Evolutionary conservation across 2,888 invertebrate species (phyloP).

Genomic region (Phoenoteleia sp.): DNA sequence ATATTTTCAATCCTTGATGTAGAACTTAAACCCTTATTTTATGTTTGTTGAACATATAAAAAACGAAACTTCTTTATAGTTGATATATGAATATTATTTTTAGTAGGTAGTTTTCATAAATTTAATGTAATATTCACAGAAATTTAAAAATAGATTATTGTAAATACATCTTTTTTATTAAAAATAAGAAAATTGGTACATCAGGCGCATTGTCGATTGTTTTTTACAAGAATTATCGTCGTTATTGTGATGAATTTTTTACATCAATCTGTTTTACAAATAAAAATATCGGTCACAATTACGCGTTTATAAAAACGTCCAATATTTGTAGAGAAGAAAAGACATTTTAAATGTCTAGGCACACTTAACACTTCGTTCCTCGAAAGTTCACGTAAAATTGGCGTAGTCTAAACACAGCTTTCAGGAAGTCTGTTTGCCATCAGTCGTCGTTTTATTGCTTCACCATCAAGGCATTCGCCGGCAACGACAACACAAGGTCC

Average conservation of each 20-base stretch:
- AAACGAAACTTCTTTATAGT: too few species aligned
- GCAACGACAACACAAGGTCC: constrained; percentile 84
- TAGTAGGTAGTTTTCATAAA: neutral
- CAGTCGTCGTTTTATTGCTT: constrained; percentile 95
- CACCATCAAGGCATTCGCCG: constrained; percentile 91
- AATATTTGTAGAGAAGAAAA: constrained; percentile 38
- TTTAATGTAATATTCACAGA: too few species aligned
- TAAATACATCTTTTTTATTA: constrained; percentile 58
- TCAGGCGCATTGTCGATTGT: constrained; percentile 58
- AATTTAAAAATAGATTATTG: too few species aligned
- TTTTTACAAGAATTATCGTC: constrained; percentile 40
- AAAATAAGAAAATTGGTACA: constrained; percentile 63
- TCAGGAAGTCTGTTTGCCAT: constrained; percentile 96
- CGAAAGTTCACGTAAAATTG: constrained; percentile 32
- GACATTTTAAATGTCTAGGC: constrained; percentile 64
- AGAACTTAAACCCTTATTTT: too few species aligned
- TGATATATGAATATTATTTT: too few species aligned
- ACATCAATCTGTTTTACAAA: constrained; percentile 53
- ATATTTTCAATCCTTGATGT: too few species aligned
- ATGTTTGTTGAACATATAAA: too few species aligned
- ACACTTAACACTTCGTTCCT: constrained; percentile 61
- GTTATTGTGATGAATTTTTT: constrained; percentile 45
- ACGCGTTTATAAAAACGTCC: constrained; percentile 59
- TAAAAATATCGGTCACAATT: constrained; percentile 53
- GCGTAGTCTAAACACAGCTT: constrained; percentile 92